Percentiles rank a stretch among this genome's conserved stretches.
Evolutionary conservation across 2,797 vertebrate species (phyloP).

Genomic region (Hemitrygon akajei): DNA sequence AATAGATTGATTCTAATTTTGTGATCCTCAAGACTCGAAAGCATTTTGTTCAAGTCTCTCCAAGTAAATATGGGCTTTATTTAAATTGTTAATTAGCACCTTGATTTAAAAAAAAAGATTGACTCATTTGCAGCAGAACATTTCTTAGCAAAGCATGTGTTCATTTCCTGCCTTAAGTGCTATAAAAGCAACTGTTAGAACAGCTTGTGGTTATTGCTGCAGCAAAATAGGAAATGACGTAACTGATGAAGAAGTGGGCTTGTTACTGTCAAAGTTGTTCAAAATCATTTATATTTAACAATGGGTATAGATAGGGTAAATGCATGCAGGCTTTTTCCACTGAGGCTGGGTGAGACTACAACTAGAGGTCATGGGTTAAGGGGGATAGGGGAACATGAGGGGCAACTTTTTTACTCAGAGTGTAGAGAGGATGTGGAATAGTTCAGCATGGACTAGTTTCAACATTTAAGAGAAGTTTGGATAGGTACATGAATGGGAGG

Average conservation of each 20-base stretch:
- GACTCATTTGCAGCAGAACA: background rate
- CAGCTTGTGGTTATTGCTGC: conserved; percentile 14
- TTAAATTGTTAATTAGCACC: background rate
- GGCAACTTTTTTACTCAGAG: no score
- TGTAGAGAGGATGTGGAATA: no score
- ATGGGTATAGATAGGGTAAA: no score
- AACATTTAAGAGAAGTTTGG: no score
- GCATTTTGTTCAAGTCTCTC: background rate
- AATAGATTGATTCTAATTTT: background rate
- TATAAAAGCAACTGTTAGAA: background rate
- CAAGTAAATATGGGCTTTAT: background rate
- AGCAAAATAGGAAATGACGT: background rate
- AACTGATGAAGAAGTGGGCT: background rate
- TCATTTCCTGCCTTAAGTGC: conserved; percentile 3
- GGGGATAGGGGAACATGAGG: no score
- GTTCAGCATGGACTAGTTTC: no score
- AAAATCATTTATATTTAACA: no score
- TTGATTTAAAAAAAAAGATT: background rate
- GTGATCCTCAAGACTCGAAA: background rate
- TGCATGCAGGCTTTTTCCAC: no score
- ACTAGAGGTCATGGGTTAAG: no score
- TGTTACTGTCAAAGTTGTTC: background rate
- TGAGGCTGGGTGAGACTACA: no score
- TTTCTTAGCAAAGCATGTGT: background rate
- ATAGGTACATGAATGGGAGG: no score